These are phyloP conservation scores for Cheirogaleus medius DNA, from an alignment of 2,113 vertebrate species.

Conservation along the genomic window DNA sequence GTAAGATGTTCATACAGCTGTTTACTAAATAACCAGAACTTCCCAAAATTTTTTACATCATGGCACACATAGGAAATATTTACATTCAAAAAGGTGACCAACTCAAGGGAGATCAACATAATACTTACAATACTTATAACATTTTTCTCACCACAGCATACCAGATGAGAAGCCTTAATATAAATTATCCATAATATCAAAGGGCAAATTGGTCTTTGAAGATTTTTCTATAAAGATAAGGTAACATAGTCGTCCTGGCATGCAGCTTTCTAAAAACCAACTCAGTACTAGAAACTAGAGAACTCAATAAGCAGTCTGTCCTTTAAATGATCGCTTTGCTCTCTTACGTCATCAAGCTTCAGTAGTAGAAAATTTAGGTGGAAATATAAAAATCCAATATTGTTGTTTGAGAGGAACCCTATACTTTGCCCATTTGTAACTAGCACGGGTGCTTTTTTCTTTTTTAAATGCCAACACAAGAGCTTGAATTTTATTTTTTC, in stretches of 20 bases:
- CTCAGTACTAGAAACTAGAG: not conserved
- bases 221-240: not conserved
- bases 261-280: not conserved
- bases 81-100: not conserved
- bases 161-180: not conserved
- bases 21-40: not conserved
- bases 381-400: not conserved
- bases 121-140: not conserved
- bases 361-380: not conserved
- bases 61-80: not conserved
- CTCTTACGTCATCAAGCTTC: not conserved
- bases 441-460: not conserved
- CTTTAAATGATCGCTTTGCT: not conserved
- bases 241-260: not conserved
- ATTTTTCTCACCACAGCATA: not conserved
- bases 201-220: not conserved
- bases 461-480: not conserved
- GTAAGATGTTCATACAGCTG: not conserved
- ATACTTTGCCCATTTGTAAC: not conserved
- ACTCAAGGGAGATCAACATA: not conserved
- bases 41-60: not conserved
- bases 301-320: not conserved
- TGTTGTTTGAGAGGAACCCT: not conserved
- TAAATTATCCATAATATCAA: not conserved
- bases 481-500: slow-evolving; percentile 6